phyloP scores from a whole-genome alignment of 2,797 vertebrate genomes.

The Crenuchus spilurus region DNA sequence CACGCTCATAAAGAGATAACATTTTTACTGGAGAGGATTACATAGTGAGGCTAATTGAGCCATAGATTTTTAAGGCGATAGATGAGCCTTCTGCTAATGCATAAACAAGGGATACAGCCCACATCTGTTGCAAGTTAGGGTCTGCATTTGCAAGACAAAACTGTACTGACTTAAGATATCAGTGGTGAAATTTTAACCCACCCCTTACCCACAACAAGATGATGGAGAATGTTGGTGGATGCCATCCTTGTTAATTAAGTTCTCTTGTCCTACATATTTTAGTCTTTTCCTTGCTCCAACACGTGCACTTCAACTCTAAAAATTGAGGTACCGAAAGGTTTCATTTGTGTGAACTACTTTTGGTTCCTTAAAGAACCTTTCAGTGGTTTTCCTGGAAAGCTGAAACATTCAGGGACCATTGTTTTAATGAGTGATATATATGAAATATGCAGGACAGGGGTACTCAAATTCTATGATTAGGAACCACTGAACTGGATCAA shows the following conservation, averaged over 20 bases:
- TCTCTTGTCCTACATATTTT: too few relatives aligned
- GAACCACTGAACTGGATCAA: not conserved
- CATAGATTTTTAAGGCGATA: conserved; percentile 10
- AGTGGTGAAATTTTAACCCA: conserved; percentile 22
- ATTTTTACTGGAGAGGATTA: conserved; percentile 8
- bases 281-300: too few relatives aligned
- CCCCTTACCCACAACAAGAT: not conserved
- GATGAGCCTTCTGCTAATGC: conserved; percentile 20
- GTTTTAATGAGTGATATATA: not conserved
- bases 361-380: too few relatives aligned
- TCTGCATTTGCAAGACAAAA: conserved; percentile 27
- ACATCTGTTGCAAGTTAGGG: conserved; percentile 38
- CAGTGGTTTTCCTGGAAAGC: too few relatives aligned
- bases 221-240: not conserved
- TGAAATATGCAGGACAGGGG: not conserved
- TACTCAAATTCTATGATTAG: not conserved
- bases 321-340: too few relatives aligned
- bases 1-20: not conserved
- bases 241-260: not conserved
- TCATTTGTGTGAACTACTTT: too few relatives aligned
- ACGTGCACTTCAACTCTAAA: too few relatives aligned
- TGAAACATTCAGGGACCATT: too few relatives aligned
- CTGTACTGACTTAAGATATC: conserved; percentile 8
- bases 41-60: not conserved
- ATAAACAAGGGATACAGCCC: conserved; percentile 12